Percentiles rank a stretch among this genome's conserved stretches.
phyloP scores from a whole-genome alignment of 1,140 invertebrate genomes.

The Cyphomyrmex costatus region DNA sequence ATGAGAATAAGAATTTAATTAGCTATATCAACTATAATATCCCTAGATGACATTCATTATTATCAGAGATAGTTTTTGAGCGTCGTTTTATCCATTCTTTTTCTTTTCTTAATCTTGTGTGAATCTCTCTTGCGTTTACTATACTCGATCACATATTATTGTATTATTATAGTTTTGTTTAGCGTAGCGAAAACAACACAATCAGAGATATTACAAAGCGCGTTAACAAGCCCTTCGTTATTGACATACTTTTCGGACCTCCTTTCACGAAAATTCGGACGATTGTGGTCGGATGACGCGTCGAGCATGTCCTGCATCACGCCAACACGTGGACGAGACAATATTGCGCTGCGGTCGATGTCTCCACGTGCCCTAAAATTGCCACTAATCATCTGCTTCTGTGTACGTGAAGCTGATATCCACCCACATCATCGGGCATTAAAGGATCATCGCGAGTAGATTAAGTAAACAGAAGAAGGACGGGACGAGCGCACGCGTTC shows the following conservation, averaged over 20 bases:
- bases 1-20: too few relatives aligned
- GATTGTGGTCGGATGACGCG: neutral
- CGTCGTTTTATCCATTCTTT: too few relatives aligned
- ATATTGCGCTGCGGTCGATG: neutral
- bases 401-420: neutral
- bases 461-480: constrained; percentile 29
- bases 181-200: neutral
- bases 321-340: constrained; percentile 27
- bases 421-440: constrained; percentile 10
- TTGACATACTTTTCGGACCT: neutral
- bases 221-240: neutral
- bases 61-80: too few relatives aligned
- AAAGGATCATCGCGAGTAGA: constrained; percentile 17
- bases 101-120: too few relatives aligned
- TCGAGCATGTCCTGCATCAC: neutral
- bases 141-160: too few relatives aligned
- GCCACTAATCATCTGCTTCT: constrained; percentile 41
- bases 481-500: neutral
- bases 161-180: neutral
- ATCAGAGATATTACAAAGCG: neutral
- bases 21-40: too few relatives aligned
- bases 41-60: too few relatives aligned
- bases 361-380: constrained; percentile 71
- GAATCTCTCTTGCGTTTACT: too few relatives aligned
- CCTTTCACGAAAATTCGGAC: constrained; percentile 11